These are phyloP conservation scores for Lepus oiostolus DNA, from an alignment of 2,797 vertebrate genomes.

Conservation along the genomic window DNA sequence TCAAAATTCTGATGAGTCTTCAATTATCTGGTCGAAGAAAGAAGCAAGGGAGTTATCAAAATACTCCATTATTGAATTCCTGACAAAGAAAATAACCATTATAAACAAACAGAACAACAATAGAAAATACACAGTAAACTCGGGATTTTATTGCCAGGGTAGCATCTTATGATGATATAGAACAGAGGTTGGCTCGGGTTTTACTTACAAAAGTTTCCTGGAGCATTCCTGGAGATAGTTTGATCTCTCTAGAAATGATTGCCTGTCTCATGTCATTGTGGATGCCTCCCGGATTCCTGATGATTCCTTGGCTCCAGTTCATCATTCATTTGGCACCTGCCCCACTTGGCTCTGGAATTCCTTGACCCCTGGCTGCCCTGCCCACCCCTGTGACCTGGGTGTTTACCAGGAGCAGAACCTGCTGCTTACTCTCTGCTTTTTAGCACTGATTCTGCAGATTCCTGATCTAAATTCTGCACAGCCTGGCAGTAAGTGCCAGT, in stretches of 20 bases:
- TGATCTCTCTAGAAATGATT: neutral
- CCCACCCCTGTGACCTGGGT: slow-evolving; percentile 58
- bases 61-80: neutral
- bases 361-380: slow-evolving; percentile 74
- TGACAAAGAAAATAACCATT: neutral
- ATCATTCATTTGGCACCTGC: neutral
- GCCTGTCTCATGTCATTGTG: neutral
- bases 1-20: neutral
- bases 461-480: slow-evolving; percentile 67
- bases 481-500: slow-evolving; percentile 45
- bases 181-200: neutral
- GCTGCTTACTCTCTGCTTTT: slow-evolving; percentile 77
- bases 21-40: slow-evolving; percentile 16
- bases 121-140: neutral
- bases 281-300: neutral
- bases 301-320: slow-evolving; percentile 42
- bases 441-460: slow-evolving; percentile 72
- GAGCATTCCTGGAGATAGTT: neutral
- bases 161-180: neutral
- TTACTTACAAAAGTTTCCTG: neutral
- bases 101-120: neutral
- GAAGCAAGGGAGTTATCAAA: slow-evolving; percentile 25
- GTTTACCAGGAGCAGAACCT: slow-evolving; percentile 68
- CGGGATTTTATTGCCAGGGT: neutral
- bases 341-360: slow-evolving; percentile 58